Evolutionary conservation across 2,888 invertebrate species (phyloP).

Genomic region (Chalcosyrphus nemorum): DNA sequence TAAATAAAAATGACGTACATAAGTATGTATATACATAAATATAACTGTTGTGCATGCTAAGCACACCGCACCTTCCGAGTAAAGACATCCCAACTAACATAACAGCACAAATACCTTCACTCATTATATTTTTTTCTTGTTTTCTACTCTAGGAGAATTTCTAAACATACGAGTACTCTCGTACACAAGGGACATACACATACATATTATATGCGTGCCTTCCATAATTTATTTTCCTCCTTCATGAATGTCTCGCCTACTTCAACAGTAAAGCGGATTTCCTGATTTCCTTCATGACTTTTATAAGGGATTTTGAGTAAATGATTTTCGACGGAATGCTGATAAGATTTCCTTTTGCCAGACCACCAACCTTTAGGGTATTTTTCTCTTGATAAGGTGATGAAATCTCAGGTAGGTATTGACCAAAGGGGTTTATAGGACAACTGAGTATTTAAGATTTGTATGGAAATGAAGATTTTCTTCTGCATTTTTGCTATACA

Average conservation of each 20-base stretch:
- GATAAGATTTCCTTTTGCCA: not conserved
- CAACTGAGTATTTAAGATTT: not conserved
- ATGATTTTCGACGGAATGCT: not conserved
- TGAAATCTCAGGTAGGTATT: not conserved
- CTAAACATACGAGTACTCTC: no score
- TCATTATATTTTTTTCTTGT: not conserved
- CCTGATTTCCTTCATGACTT: not conserved
- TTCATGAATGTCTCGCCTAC: not conserved
- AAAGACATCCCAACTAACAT: not conserved
- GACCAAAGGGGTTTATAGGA: not conserved
- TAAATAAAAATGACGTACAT: no score
- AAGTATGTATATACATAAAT: no score
- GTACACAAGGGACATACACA: not conserved
- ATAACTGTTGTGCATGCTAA: no score
- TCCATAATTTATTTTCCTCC: not conserved
- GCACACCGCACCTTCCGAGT: not conserved
- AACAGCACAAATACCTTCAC: not conserved
- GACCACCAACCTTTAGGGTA: not conserved
- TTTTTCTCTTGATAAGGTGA: not conserved
- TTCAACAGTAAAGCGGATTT: not conserved
- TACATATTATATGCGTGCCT: not conserved
- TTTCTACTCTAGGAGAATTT: not conserved
- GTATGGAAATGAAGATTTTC: no score
- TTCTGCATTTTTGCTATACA: no score
- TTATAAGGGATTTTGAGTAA: not conserved